Evolutionary conservation across 2,888 invertebrate genomes (phyloP).

Genomic region (Chymomyza amoena): DNA sequence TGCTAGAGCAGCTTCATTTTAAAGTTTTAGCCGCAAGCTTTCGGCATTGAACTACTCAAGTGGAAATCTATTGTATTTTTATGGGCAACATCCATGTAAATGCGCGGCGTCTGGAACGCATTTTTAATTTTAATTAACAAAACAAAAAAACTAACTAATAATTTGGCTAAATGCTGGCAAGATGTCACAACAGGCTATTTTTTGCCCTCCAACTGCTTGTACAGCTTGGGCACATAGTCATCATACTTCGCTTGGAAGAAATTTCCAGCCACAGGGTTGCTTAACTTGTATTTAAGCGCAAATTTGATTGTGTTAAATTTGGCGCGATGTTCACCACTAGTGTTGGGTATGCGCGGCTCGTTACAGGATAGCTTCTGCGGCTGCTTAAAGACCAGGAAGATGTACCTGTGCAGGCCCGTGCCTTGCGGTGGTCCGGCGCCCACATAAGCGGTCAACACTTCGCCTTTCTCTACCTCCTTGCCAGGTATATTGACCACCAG

Average conservation of each 20-base stretch:
- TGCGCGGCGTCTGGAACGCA: neutral
- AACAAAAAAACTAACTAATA: neutral
- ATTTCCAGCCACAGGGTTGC: conserved; percentile 79
- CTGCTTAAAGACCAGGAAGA: conserved; percentile 88
- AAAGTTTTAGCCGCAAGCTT: conserved; percentile 10
- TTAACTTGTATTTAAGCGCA: conserved; percentile 88
- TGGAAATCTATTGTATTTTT: neutral
- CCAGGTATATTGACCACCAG: conserved; percentile 93
- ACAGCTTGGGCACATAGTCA: conserved; percentile 78
- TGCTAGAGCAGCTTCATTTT: conserved; percentile 32
- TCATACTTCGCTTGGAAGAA: conserved; percentile 77
- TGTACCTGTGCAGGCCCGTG: conserved; percentile 88
- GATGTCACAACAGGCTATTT: conserved; percentile 12
- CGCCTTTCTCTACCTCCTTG: conserved; percentile 84
- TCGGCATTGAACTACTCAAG: conserved; percentile 11
- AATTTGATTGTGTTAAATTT: conserved; percentile 85
- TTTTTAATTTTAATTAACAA: neutral
- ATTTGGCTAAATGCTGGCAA: neutral
- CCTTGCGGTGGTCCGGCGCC: conserved; percentile 91
- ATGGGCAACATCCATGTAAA: neutral
- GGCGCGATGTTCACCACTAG: conserved; percentile 80
- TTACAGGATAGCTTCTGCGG: conserved; percentile 81
- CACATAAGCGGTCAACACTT: conserved; percentile 87
- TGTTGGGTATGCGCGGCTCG: conserved; percentile 79
- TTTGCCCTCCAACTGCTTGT: conserved; percentile 82